A percentile compares a stretch with the other conserved stretches of the same genome.
These are phyloP conservation scores for Arnoldichthys spilopterus DNA, from an alignment of 2,797 vertebrate genomes.

Conservation along the genomic window DNA sequence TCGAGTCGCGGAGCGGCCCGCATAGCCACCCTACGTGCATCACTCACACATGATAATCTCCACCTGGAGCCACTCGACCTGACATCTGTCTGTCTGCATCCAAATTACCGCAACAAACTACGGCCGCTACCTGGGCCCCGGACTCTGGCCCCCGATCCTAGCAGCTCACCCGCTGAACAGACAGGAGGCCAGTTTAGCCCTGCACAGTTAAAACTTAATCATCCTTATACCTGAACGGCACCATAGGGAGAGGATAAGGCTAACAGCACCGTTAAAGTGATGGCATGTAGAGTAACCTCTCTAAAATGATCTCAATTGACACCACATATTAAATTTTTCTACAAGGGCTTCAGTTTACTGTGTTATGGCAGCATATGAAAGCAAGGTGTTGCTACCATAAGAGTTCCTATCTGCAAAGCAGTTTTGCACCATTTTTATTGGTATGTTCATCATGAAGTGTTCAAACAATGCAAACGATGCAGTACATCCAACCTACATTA, in stretches of 20 bases:
- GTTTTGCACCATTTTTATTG: no score
- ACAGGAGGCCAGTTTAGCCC: conserved; percentile 20
- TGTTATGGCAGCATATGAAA: neutral
- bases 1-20: conserved; percentile 5
- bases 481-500: no score
- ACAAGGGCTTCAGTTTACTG: neutral
- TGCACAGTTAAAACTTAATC: conserved; percentile 36
- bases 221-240: neutral
- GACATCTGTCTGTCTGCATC: conserved; percentile 55
- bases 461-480: no score
- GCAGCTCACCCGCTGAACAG: conserved; percentile 22
- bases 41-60: conserved; percentile 45
- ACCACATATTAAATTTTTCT: neutral
- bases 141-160: conserved; percentile 28
- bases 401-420: no score
- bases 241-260: neutral
- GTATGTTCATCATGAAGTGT: no score
- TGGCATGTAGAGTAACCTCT: neutral
- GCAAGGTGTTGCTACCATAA: neutral
- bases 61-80: conserved; percentile 46
- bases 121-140: conserved; percentile 20
- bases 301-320: neutral
- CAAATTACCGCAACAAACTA: conserved; percentile 53
- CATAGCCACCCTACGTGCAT: conserved; percentile 26
- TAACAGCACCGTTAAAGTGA: neutral